Percentiles rank a stretch among this genome's conserved stretches.
These are phyloP conservation scores for Calvadosia cruxmelitensis DNA, from an alignment of 30 jellyfish, hydroid and myxozoan species.

Conservation along the genomic window DNA sequence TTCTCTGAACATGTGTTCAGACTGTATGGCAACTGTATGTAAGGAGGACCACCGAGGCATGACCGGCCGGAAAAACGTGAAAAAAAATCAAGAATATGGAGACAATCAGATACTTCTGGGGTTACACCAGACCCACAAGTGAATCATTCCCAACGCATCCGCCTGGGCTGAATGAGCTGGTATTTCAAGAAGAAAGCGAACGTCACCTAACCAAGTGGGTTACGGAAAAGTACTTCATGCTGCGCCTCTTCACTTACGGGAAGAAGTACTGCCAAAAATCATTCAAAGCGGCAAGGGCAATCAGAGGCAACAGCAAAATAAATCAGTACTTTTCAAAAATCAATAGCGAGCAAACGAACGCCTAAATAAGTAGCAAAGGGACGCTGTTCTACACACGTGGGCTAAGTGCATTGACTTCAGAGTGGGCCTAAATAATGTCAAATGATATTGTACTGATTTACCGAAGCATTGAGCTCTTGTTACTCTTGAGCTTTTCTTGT, in stretches of 20 bases:
- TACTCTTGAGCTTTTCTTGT: too few species aligned
- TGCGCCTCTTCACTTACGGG: slow-evolving; percentile 33
- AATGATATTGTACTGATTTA: too few species aligned
- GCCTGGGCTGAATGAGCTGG: slow-evolving; percentile 19
- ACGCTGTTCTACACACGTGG: too few species aligned
- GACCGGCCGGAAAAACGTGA: background rate
- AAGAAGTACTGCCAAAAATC: slow-evolving; percentile 13
- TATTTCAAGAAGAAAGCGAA: slow-evolving; percentile 33
- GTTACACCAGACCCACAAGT: slow-evolving; percentile 2
- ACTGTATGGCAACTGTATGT: slow-evolving; percentile 10
- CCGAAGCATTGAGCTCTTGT: too few species aligned
- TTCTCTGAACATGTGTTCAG: slow-evolving; percentile 17
- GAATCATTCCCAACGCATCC: slow-evolving; percentile 18
- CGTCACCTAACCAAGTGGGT: slow-evolving; percentile 25
- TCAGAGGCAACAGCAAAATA: slow-evolving; percentile 24
- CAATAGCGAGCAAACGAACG: slow-evolving; percentile 11
- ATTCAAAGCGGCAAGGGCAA: slow-evolving; percentile 29
- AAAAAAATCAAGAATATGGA: slow-evolving; percentile 17
- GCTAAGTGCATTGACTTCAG: too few species aligned
- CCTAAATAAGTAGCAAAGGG: too few species aligned
- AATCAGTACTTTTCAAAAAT: slow-evolving; percentile 17
- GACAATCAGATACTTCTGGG: slow-evolving; percentile 20
- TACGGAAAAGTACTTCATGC: slow-evolving; percentile 23
- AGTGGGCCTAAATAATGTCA: too few species aligned
- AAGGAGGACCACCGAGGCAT: slow-evolving; percentile 6